These are phyloP conservation scores for Myopa testacea DNA, from an alignment of 2,888 invertebrate genomes.

Conservation along the genomic window DNA sequence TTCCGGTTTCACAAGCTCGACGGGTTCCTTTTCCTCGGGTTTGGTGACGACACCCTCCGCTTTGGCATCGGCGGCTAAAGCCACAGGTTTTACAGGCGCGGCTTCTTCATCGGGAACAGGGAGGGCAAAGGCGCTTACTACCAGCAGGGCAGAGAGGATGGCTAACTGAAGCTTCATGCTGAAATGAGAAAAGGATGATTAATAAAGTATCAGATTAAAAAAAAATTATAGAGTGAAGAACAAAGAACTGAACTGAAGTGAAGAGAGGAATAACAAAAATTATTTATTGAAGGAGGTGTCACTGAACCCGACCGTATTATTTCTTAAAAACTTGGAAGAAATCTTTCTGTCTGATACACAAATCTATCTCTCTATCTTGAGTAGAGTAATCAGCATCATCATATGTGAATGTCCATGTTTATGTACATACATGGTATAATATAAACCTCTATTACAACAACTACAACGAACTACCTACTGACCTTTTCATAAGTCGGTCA, in stretches of 20 bases:
- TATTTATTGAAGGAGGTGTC: no score
- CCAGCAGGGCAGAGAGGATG: slow-evolving; percentile 59
- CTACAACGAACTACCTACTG: not conserved
- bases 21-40: slow-evolving; percentile 45
- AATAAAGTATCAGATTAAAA: not conserved
- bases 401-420: no score
- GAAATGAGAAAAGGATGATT: slow-evolving; percentile 41
- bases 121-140: slow-evolving; percentile 57
- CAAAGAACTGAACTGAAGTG: not conserved
- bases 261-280: no score
- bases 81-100: slow-evolving; percentile 54
- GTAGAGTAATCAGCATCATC: no score
- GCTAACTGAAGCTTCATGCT: slow-evolving; percentile 65
- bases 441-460: no score
- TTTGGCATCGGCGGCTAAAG: slow-evolving; percentile 50
- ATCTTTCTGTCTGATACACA: no score
- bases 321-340: no score
- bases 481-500: not conserved
- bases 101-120: slow-evolving; percentile 65
- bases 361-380: no score
- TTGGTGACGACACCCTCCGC: slow-evolving; percentile 43
- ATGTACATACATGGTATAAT: no score
- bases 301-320: no score
- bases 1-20: slow-evolving; percentile 47
- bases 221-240: not conserved